Base-by-base conservation (phyloP, 2,888 invertebrate species). In the Melanchra persicariae region DNA sequence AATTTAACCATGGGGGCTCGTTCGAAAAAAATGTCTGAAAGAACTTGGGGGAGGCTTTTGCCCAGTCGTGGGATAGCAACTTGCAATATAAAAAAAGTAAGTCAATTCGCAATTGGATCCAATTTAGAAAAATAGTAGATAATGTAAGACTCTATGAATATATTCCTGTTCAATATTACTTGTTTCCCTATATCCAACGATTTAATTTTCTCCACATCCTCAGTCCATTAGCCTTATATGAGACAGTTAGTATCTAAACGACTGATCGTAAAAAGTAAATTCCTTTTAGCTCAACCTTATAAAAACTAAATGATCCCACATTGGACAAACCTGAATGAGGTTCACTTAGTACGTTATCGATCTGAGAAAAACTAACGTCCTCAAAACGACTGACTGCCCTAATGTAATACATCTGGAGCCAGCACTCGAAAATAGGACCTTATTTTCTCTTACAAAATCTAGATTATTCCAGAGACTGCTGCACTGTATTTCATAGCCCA, bases 301-400 rank as follows among this genome's bases (percentile, higher is more conserved):
- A 79, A 79, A 79, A 79, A 83, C 55, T 49, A 57, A 79, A 83
- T 59, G 80, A 66, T 57, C 68, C 60, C 74, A 82, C 74, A 82
- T 62, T 65, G 64, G 49, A 62, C 55, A 59, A 54, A 58, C 67
- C 45, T 40, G 54, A 65, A 65, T 37, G 79, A 59, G 51, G 24
- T 79, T 52, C 58, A 55, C 54, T 82, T 79, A 73, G 54, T 58
- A 26, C 40, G 68, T 24, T 55, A 73, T 68, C 43, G 68, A 82
- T 82, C 34, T 26, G 43, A 22, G n/a, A 59, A 78, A 79, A 78
- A 82, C 43, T n/a, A 45, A 51, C 40, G 59, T 26, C 22, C 26
- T 37, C 30, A 37, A 22, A 49, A 60, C 22, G 45, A 10, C 43
- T 9, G 37, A 37, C 34, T 12, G 37, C 43, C 34, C 2, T 80